Percentiles rank a stretch among this genome's conserved stretches.
Evolutionary conservation across 2,113 vertebrate species (phyloP).

Genomic region (Nothobranchius kuhntae): DNA sequence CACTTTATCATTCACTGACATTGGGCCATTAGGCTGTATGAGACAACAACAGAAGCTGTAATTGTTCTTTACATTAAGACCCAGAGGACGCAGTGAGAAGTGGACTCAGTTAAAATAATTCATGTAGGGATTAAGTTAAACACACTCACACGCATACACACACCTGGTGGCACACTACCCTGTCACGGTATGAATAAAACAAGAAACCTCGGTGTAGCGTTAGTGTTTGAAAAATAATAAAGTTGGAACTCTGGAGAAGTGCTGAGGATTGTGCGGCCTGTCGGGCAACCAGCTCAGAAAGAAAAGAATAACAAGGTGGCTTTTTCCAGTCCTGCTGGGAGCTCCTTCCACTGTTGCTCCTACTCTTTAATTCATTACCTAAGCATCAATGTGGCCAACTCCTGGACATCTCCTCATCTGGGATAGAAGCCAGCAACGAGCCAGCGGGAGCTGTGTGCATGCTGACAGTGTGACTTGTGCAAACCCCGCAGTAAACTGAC

Average conservation of each 20-base stretch:
- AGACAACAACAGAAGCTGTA: background rate
- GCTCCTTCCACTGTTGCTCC: background rate
- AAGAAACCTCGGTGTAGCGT: conserved; percentile 44
- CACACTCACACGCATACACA: background rate
- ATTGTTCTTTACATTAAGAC: conserved; percentile 9
- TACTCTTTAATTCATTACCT: conserved; percentile 1
- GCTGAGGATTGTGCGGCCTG: conserved; percentile 23
- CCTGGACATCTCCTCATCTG: background rate
- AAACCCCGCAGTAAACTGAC: background rate
- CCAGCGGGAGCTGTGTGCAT: background rate
- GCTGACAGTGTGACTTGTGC: background rate
- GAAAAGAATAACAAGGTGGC: background rate
- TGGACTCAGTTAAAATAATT: background rate
- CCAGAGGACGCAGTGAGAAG: background rate
- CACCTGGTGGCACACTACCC: conserved; percentile 23
- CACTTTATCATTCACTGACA: background rate
- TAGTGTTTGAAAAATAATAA: conserved; percentile 55
- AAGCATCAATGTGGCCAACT: background rate
- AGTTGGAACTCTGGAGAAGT: conserved; percentile 43
- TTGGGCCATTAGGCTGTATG: background rate
- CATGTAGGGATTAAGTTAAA: no score
- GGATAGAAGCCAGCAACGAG: background rate
- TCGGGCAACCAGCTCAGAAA: conserved; percentile 21
- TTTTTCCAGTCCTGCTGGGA: background rate
- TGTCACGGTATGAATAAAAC: conserved; percentile 43